A percentile compares a stretch with the other conserved stretches of the same genome.
Conservation (phyloP, 2,888 invertebrate species). For the Busseola fusca region DNA sequence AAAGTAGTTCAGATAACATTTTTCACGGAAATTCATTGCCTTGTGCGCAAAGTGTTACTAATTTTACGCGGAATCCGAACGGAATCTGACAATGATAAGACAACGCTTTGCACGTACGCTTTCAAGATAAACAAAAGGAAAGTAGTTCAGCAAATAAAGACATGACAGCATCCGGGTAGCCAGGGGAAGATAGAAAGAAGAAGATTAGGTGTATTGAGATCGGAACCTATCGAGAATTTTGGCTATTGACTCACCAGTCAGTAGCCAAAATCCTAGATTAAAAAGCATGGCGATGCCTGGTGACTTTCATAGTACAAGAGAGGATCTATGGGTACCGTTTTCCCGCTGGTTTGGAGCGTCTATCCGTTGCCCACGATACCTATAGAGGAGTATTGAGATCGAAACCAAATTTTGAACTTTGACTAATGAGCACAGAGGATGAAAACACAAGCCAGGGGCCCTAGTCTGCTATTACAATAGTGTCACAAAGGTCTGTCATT, state of each 20-base stretch:
- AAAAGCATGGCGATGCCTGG: not conserved
- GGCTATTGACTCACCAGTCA: not conserved
- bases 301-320: not conserved
- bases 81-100: slow-evolving; percentile 44
- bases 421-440: not conserved
- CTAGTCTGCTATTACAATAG: no score
- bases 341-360: not conserved
- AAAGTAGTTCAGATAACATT: slow-evolving; percentile 29
- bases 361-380: not conserved
- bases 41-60: slow-evolving; percentile 39
- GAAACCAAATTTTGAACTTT: not conserved
- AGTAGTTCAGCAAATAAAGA: not conserved
- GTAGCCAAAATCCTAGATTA: no score
- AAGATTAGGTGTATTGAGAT: not conserved
- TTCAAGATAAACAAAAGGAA: slow-evolving; percentile 26
- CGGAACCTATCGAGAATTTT: not conserved
- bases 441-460: not conserved
- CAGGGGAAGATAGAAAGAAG: not conserved
- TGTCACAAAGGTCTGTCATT: no score
- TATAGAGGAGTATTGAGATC: not conserved
- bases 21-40: slow-evolving; percentile 31
- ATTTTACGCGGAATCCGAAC: slow-evolving; percentile 44
- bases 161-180: slow-evolving; percentile 12
- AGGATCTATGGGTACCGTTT: not conserved
- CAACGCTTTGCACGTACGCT: slow-evolving; percentile 38